These are phyloP conservation scores for Halcyon smyrnensis DNA, from an alignment of 2,797 vertebrate species.

Conservation along the genomic window DNA sequence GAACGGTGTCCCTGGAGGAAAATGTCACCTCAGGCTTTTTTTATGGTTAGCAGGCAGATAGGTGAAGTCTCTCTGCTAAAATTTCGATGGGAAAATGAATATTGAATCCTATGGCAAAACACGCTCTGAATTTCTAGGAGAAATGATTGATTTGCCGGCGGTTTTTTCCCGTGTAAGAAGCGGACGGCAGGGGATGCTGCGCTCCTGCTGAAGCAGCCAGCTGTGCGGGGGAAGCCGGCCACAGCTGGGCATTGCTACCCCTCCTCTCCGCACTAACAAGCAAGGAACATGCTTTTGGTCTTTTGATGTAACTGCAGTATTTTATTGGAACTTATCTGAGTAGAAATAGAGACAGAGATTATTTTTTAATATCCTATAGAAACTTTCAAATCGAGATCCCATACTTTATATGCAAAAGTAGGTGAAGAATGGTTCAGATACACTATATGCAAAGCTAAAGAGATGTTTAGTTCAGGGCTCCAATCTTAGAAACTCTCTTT, in stretches of 20 bases:
- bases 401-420: not conserved
- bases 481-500: not conserved
- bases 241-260: not conserved
- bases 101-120: not conserved
- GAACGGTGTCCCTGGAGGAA: not conserved
- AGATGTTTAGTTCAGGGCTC: not conserved
- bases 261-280: not conserved
- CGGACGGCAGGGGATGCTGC: conserved; percentile 46
- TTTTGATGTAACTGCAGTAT: not conserved
- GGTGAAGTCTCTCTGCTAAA: not conserved
- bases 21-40: not conserved
- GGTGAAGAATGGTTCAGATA: not conserved
- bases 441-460: not conserved
- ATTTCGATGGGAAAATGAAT: not conserved
- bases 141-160: not conserved
- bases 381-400: not conserved
- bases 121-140: not conserved
- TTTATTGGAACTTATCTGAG: not conserved
- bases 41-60: not conserved
- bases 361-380: not conserved
- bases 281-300: not conserved
- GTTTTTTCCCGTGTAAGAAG: not conserved
- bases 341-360: not conserved
- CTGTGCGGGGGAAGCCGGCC: accelerated
- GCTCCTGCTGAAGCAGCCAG: not conserved